Conservation (phyloP, 2,888 invertebrate species). For the Chloromyia formosa region DNA sequence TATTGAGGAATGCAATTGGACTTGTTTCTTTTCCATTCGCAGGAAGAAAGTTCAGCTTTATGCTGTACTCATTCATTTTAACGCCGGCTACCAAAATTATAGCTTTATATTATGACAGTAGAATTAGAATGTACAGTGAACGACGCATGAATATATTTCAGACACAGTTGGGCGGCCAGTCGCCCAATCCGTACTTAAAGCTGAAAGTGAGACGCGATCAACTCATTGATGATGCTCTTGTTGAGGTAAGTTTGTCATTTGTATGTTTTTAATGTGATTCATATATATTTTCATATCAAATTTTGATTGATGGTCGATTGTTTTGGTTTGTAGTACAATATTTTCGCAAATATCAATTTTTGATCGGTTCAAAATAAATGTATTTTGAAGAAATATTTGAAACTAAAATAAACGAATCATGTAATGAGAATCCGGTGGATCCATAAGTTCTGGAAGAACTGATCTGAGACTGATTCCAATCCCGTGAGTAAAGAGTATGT, state of each 20-base stretch:
- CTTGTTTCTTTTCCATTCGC: slow-evolving; percentile 45
- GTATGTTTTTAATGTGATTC: too few species aligned
- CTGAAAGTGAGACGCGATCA: slow-evolving; percentile 84
- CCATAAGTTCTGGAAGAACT: too few species aligned
- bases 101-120: slow-evolving; percentile 92
- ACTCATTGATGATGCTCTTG: slow-evolving; percentile 90
- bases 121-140: slow-evolving; percentile 94
- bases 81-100: slow-evolving; percentile 92
- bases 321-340: too few species aligned
- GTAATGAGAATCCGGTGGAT: too few species aligned
- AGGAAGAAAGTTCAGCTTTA: slow-evolving; percentile 83
- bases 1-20: neutral
- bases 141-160: slow-evolving; percentile 81
- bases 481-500: too few species aligned
- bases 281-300: too few species aligned
- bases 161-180: slow-evolving; percentile 80
- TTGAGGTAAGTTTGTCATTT: slow-evolving; percentile 74
- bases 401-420: too few species aligned
- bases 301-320: too few species aligned
- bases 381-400: too few species aligned
- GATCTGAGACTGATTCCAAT: too few species aligned
- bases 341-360: slow-evolving; percentile 30
- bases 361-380: neutral
- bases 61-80: slow-evolving; percentile 89
- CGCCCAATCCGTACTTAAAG: slow-evolving; percentile 84